phyloP scores from a whole-genome alignment of 92 coral and sea anemone genomes.

The Siderastrea radians region DNA sequence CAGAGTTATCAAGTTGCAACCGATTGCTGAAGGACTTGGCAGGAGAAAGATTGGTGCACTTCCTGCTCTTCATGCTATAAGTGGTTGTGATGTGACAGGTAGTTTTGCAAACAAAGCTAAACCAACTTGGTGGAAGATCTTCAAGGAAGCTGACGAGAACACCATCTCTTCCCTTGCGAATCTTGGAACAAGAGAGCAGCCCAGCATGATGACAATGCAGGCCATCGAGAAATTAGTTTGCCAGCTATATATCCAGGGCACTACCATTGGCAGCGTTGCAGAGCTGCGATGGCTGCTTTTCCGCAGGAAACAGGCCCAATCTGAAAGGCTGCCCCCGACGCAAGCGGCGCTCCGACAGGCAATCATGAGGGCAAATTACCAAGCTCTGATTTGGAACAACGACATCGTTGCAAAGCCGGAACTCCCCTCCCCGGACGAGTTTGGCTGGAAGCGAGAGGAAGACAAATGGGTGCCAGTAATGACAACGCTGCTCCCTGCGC shows the following conservation, averaged over 20 bases:
- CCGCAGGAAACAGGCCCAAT: constrained; percentile 20
- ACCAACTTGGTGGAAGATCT: no score
- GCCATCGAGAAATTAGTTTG: constrained; percentile 50
- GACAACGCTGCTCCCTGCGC: constrained; percentile 50
- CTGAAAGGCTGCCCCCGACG: constrained; percentile 65
- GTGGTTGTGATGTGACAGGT: no score
- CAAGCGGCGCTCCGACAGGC: constrained; percentile 48
- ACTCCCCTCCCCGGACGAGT: constrained; percentile 64
- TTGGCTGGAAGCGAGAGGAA: constrained; percentile 56
- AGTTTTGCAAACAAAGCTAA: no score
- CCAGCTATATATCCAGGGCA: constrained; percentile 33
- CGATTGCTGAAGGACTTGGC: no score
- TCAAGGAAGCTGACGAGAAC: no score
- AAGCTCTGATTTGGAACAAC: constrained; percentile 51
- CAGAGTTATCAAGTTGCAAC: no score
- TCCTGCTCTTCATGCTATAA: no score
- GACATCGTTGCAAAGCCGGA: constrained; percentile 39
- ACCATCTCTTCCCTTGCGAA: no score
- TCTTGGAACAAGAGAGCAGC: constrained; percentile 28
- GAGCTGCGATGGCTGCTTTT: constrained; percentile 46
- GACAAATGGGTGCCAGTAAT: constrained; percentile 47
- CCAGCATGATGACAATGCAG: constrained; percentile 18
- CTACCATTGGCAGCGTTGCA: constrained; percentile 26
- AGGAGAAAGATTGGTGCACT: no score
- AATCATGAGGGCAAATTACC: constrained; percentile 43